Base-by-base conservation (phyloP, 2,113 vertebrate genomes). In the Hystrix brachyura region DNA sequence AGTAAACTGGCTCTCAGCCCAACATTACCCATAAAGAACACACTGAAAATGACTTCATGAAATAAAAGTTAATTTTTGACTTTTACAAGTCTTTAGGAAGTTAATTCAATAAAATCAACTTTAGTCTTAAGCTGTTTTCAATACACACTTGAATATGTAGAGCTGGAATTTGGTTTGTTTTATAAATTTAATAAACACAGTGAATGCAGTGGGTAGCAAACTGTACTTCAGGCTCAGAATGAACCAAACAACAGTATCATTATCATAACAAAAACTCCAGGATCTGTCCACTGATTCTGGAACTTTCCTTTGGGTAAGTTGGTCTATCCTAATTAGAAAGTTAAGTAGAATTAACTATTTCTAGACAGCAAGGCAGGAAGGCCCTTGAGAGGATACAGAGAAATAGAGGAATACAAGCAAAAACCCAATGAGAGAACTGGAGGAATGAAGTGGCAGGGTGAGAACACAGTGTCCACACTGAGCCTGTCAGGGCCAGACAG, bases 321-420 rank as follows among this genome's bases (percentile, higher is more conserved):
- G 87, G 80, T 96, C 59, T 51, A 79, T 89, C 27, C 23, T 93
- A 95, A 95, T 59, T 69, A 96, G 86, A 97, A 91, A 93, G 29
- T 83, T 91, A 92, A 83, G 53, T 12, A 92, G 48, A 95, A 96
- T 65, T 85, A 88, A 91, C 46, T 76, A 92, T 78, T 96, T 97
- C 60, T 62, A 96, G 25, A 90, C n/a, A 43, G 60, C 10, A 64
- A 19, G 4, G 34, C 48, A 96, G 72, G 64, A 94, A 86, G 57
- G 38, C 18, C 55, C 91, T 87, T 90, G 48, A 88, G 85, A 94
- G 81, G 10, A 87, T 43, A 25, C 25, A 91, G 23, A 88, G 95
- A 87, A 85, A 65, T 5, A 43, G 53, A 92, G 67, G 7, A 88
- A 57, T 57, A 92, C 19, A 87, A 96, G 80, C 87, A 97, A 95